These are phyloP conservation scores for Trachelus troglodyta DNA, from an alignment of 2,888 invertebrate species.

Conservation along the genomic window DNA sequence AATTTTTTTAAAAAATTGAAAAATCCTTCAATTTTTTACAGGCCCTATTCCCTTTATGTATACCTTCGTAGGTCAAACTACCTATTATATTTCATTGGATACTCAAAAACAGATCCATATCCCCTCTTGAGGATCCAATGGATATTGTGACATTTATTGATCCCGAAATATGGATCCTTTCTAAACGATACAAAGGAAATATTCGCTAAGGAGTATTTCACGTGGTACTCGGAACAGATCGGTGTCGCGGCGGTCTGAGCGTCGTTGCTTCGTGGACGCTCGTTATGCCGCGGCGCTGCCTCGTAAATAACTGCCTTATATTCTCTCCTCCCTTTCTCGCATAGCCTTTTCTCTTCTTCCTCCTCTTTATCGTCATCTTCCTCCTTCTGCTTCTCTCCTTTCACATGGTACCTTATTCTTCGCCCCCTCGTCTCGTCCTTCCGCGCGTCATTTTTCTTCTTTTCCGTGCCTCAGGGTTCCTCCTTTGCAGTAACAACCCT, in stretches of 20 bases:
- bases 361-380: slow-evolving; percentile 6
- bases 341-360: slow-evolving; percentile 23
- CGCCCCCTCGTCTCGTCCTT: slow-evolving; percentile 28
- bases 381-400: slow-evolving; percentile 20
- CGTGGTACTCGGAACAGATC: slow-evolving; percentile 52
- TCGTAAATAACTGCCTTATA: slow-evolving; percentile 60
- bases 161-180: neutral
- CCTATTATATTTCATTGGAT: neutral
- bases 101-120: neutral
- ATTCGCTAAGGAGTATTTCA: slow-evolving; percentile 57
- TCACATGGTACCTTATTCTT: slow-evolving; percentile 9
- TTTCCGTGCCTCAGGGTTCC: neutral
- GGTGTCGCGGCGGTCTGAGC: slow-evolving; percentile 55
- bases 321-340: slow-evolving; percentile 35
- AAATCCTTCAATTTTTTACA: neutral
- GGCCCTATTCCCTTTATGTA: neutral
- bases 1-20: neutral
- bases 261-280: slow-evolving; percentile 53
- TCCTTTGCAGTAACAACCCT: neutral
- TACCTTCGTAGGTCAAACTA: neutral
- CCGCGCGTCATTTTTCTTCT: neutral
- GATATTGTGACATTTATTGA: neutral
- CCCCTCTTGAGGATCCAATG: neutral
- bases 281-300: slow-evolving; percentile 58
- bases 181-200: slow-evolving; percentile 17